Percentiles rank a stretch among this genome's conserved stretches.
phyloP scores from a whole-genome alignment of 1,140 invertebrate genomes.

The Tetramorium parvispinum region DNA sequence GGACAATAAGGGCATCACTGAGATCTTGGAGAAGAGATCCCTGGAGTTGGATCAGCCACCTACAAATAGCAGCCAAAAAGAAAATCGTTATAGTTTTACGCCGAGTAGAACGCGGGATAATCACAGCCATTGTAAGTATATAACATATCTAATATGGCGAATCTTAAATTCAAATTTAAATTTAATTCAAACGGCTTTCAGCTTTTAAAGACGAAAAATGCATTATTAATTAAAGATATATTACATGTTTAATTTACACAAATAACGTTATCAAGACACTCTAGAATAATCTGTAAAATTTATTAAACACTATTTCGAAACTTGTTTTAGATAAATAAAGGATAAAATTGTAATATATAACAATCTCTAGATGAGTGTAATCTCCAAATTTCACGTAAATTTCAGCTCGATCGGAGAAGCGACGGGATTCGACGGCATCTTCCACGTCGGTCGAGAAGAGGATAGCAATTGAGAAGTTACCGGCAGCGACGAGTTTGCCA shows the following conservation, averaged over 20 bases:
- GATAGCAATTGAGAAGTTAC: conserved; percentile 82
- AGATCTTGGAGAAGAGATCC: conserved; percentile 96
- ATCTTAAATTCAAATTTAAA: background rate
- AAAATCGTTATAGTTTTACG: conserved; percentile 87
- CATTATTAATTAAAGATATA: background rate
- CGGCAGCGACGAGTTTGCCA: conserved; percentile 79
- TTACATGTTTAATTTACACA: background rate
- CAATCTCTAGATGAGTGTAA: background rate
- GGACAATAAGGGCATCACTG: conserved; percentile 99
- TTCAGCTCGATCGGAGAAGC: conserved; percentile 82
- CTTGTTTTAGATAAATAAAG: background rate
- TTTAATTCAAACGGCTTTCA: background rate
- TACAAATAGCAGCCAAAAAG: conserved; percentile 87
- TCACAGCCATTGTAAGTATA: conserved; percentile 83
- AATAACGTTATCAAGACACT: background rate
- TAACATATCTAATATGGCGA: conserved; percentile 6
- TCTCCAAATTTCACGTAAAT: conserved; percentile 29
- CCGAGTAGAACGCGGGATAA: conserved; percentile 83
- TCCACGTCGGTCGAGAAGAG: conserved; percentile 83
- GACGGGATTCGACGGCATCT: conserved; percentile 84
- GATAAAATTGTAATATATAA: background rate
- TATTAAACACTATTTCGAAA: background rate
- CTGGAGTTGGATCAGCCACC: conserved; percentile 91
- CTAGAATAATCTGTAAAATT: background rate
- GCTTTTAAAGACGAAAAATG: background rate